Conservation (phyloP, 2,888 invertebrate species). For the Phlogophora meticulosa region DNA sequence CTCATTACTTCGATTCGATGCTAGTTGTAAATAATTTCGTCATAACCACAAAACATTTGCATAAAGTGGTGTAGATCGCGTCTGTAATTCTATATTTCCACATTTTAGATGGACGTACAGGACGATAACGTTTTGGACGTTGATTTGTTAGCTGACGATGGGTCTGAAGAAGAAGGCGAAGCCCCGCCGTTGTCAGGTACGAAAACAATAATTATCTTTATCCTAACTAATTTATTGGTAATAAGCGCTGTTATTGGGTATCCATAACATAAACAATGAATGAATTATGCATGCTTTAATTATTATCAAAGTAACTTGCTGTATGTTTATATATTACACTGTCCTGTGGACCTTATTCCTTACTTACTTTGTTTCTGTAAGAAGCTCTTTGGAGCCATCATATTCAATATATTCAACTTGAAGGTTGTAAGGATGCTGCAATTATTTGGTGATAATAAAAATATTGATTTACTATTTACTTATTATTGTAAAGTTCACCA, state of each 20-base stretch:
- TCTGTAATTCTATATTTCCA: constrained; percentile 40
- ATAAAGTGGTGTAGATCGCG: constrained; percentile 38
- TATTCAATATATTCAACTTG: neutral
- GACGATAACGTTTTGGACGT: constrained; percentile 92
- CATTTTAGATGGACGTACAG: constrained; percentile 88
- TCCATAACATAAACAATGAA: neutral
- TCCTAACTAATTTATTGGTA: neutral
- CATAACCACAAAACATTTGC: constrained; percentile 65
- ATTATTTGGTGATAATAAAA: neutral
- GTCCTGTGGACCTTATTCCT: constrained; percentile 11
- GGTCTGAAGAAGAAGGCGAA: constrained; percentile 94
- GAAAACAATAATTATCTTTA: constrained; percentile 71
- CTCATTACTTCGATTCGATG: constrained; percentile 75
- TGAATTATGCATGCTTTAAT: too few relatives aligned
- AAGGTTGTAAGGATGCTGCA: neutral
- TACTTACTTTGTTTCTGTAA: constrained; percentile 13
- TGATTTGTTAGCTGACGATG: constrained; percentile 94
- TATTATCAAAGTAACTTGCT: too few relatives aligned
- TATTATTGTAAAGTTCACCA: too few relatives aligned
- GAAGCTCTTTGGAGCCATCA: neutral
- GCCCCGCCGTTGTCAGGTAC: constrained; percentile 91
- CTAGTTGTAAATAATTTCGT: constrained; percentile 77
- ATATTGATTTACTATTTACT: neutral
- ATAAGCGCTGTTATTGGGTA: neutral
- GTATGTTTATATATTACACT: neutral